A percentile compares a stretch with the other conserved stretches of the same genome.
Conservation (phyloP, 23 tunicate species). For the Oikopleura albicans region DNA sequence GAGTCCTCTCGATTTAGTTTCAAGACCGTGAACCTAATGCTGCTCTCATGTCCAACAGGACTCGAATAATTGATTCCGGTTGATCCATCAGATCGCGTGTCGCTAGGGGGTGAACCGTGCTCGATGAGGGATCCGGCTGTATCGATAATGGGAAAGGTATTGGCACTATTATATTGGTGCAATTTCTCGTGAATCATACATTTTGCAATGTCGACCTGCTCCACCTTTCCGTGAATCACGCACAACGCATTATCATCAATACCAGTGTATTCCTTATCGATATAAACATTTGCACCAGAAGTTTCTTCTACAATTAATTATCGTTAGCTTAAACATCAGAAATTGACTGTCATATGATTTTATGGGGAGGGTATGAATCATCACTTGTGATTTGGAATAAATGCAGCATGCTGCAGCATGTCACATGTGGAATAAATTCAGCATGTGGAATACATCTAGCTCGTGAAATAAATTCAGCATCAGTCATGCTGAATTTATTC, state of each 20-base stretch:
- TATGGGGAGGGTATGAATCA: no score
- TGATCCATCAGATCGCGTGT: not conserved
- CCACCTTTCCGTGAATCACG: not conserved
- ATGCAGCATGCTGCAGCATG: no score
- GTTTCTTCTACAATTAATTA: not conserved
- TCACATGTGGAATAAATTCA: no score
- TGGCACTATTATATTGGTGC: not conserved
- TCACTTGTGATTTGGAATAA: no score
- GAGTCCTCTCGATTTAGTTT: no score
- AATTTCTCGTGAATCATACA: not conserved
- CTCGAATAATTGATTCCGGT: not conserved
- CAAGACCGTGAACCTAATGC: no score
- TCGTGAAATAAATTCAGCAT: no score
- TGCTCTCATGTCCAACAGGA: no score
- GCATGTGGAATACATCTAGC: no score
- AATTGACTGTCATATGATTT: no score
- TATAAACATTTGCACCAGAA: not conserved
- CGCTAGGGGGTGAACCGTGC: not conserved
- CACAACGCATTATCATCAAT: not conserved
- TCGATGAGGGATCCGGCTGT: not conserved
- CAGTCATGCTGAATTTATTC: no score
- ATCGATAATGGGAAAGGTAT: not conserved
- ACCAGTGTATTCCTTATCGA: not conserved
- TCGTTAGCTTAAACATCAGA: no score
- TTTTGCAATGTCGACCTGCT: not conserved